A percentile compares a stretch with the other conserved stretches of the same genome.
Conservation (phyloP, 1,140 invertebrate genomes). For the Drosophila suzukii region DNA sequence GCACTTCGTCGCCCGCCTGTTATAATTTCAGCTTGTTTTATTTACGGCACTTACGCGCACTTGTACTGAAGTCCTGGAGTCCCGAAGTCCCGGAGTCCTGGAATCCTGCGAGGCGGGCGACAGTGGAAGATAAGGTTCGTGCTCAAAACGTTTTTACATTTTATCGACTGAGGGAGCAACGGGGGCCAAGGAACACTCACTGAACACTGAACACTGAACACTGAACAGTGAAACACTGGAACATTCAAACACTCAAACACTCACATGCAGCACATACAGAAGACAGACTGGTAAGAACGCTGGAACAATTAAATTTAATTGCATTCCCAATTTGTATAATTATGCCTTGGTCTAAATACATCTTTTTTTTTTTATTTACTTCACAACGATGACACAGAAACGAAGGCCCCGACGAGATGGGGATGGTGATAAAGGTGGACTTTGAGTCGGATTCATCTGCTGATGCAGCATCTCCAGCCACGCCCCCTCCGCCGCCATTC, state of each 20-base stretch:
- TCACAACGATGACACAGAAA: slow-evolving; percentile 59
- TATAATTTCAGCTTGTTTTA: slow-evolving; percentile 78
- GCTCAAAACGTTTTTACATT: slow-evolving; percentile 82
- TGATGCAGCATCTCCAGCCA: slow-evolving; percentile 22
- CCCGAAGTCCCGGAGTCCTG: not conserved
- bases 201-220: no score
- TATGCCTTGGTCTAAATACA: slow-evolving; percentile 79
- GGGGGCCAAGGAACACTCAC: slow-evolving; percentile 7
- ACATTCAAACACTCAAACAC: slow-evolving; percentile 36
- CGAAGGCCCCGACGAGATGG: slow-evolving; percentile 8
- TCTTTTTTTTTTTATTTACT: slow-evolving; percentile 70
- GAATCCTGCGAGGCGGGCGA: not conserved
- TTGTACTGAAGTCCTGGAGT: slow-evolving; percentile 22
- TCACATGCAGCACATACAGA: slow-evolving; percentile 37
- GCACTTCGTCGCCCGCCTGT: slow-evolving; percentile 32
- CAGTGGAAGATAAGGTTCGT: slow-evolving; percentile 70
- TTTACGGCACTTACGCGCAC: slow-evolving; percentile 75
- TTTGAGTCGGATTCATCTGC: slow-evolving; percentile 2
- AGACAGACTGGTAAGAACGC: slow-evolving; percentile 46
- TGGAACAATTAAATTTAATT: slow-evolving; percentile 83
- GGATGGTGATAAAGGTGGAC: slow-evolving; percentile 8
- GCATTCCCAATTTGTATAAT: slow-evolving; percentile 83
- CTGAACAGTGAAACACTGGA: slow-evolving; percentile 26
- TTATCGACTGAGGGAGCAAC: slow-evolving; percentile 65
- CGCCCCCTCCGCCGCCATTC: not conserved